phyloP scores from a whole-genome alignment of 2,888 invertebrate species.

The Luperina nickerlii region DNA sequence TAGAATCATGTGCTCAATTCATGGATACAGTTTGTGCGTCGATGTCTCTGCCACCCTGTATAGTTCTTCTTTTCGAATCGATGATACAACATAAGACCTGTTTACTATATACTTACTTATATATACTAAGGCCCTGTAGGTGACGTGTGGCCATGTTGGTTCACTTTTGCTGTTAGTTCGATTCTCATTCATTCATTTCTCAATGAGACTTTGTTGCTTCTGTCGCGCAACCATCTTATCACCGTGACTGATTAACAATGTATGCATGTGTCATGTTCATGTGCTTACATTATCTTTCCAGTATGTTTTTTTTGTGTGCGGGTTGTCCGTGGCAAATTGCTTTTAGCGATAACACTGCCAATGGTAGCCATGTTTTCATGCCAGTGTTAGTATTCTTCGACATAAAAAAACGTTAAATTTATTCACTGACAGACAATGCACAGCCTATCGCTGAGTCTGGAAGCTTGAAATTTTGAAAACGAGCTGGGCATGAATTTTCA shows the following conservation, averaged over 20 bases:
- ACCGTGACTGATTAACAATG: slow-evolving; percentile 13
- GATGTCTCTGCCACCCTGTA: neutral
- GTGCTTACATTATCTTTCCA: slow-evolving; percentile 1
- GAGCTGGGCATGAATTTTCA: no score
- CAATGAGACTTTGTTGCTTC: neutral
- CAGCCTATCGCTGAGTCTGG: neutral
- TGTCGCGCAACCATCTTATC: neutral
- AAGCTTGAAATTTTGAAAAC: neutral
- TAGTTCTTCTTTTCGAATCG: neutral
- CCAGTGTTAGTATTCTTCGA: neutral
- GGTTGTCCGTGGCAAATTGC: neutral
- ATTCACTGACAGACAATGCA: neutral
- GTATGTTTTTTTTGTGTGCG: slow-evolving; percentile 1
- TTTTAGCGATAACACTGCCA: slow-evolving; percentile 1
- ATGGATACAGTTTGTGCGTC: neutral
- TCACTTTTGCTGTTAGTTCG: neutral
- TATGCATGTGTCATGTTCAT: neutral
- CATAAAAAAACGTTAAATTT: neutral
- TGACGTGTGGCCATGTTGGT: neutral
- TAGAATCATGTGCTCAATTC: neutral
- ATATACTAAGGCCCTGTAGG: neutral
- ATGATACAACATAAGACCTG: neutral
- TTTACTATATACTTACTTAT: neutral
- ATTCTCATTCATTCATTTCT: neutral
- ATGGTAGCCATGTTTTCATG: neutral